Evolutionary conservation across 2,113 vertebrate genomes (phyloP), one percentile per base, ranked within the genome.

Genomic region (Piprites chloris): DNA sequence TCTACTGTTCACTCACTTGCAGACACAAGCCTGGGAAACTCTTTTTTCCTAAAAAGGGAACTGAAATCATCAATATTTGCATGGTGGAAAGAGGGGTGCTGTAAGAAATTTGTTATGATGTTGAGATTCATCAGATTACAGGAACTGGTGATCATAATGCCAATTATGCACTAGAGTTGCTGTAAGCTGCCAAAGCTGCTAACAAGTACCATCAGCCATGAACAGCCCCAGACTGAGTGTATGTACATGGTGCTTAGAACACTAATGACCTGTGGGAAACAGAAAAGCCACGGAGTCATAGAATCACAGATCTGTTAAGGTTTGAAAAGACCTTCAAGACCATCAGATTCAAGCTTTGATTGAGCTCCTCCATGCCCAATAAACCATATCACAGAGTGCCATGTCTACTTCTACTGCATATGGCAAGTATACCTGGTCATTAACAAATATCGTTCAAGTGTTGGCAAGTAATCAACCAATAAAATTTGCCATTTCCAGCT

Each of bases 21-120:
- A 76, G 53, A 39, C 8, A 7, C 2, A 3, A 85, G 46, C 0
- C 0, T 52, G 49, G n/a, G 67, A 94, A 85, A 58, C 5, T 12
- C 9, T 14, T 85, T 89, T 75, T 61, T 39, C 22, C 41, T n/a
- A 27, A 68, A 85, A 56, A 6, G 17, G 8, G 41, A 85, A 20
- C 20, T 49, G 44, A 76, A n/a, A 32, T 73, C 16, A 21, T 75
- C 17, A 18, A 32, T 75, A 77, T 80, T 76, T 41, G 4, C 17
- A 16, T 53, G n/a, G 66, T 11, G 7, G 26, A 22, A 69, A 76
- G 22, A 90, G 19, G 8, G 3, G 6, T 42, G 19, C 16, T 15
- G 7, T 42, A 78, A 83, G 62, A 80, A 83, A 66, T 77, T 52
- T 14, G 28, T 66, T 69, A 26, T 1, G 56, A 8, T 41, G 17